Base-by-base conservation (phyloP, 2,888 invertebrate genomes). In the Pecten maximus region DNA sequence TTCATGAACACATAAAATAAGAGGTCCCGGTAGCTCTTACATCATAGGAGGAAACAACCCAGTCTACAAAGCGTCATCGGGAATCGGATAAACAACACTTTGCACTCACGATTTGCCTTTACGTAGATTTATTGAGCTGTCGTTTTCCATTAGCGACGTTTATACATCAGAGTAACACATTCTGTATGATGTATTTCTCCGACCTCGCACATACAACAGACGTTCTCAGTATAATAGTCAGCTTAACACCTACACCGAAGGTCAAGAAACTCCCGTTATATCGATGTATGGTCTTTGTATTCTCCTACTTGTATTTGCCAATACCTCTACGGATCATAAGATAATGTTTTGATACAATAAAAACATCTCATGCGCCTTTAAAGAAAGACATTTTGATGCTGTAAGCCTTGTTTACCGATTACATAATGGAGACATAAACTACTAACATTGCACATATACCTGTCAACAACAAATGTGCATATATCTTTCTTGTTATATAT, bases 11-110 rank as follows among this genome's bases (percentile, higher is more conserved):
- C 23, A n/a, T 54, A 74, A 74, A 28, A 12, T 74, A 74, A 6
- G 74, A 74, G 74, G 35, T 74, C 74, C 10, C 16, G 74, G 23
- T 23, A 35, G 35, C 74, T 74, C 74, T 74, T 74, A 74, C 35
- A 74, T 74, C 74, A 74, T 74, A 74, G 28, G 74, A 28, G 74
- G 74, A 74, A 74, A 74, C 74, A 74, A 6, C 35, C 74, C 35
- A 74, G 74, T 74, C 74, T 74, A 28, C 74, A 74, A 74, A 74
- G 74, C 74, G 74, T 74, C 74, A 10, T 8, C 28, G 23, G 28
- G 74, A 74, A 74, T 74, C 28, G 74, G 74, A 74, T 74, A 74
- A 74, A 74, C 74, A 74, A 74, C 74, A 74, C 35, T 74, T 74
- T 28, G 74, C 74, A 74, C 74, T 74, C 74, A 10, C 74, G 4